Conservation (phyloP, 2,888 invertebrate genomes). For the Eupithecia insigniata region DNA sequence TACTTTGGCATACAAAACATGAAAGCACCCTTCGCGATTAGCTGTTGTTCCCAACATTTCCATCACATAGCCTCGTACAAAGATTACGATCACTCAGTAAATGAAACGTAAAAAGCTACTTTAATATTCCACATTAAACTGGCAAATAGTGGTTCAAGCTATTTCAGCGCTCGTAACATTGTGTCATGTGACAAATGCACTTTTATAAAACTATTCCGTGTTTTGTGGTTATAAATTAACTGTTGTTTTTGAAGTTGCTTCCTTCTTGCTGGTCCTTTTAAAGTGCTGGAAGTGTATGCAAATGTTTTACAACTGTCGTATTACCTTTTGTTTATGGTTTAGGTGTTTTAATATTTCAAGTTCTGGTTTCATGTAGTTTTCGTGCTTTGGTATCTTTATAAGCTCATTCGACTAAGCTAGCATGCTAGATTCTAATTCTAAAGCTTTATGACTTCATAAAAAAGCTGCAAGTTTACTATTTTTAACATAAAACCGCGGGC, state of each 20-base stretch:
- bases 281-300: constrained; percentile 44
- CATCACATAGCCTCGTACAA: constrained; percentile 26
- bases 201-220: constrained; percentile 61
- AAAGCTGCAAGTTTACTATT: neutral
- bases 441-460: neutral
- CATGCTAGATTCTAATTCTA: constrained; percentile 9
- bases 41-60: constrained; percentile 20
- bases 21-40: constrained; percentile 3
- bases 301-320: constrained; percentile 44
- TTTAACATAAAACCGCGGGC: neutral
- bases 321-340: constrained; percentile 41
- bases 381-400: constrained; percentile 16
- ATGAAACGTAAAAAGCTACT: constrained; percentile 36
- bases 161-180: constrained; percentile 53
- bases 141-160: constrained; percentile 45
- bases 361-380: constrained; percentile 26
- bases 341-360: constrained; percentile 37
- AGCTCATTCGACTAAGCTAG: constrained; percentile 12
- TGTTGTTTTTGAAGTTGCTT: constrained; percentile 43
- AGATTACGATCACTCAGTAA: constrained; percentile 36
- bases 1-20: neutral
- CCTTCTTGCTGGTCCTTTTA: constrained; percentile 43
- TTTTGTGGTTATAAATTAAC: constrained; percentile 62
- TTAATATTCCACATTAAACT: constrained; percentile 41
- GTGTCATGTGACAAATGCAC: constrained; percentile 65